A percentile compares a stretch with the other conserved stretches of the same genome.
These are phyloP conservation scores for Drosophila insularis DNA, from an alignment of 1,140 invertebrate species.

Conservation along the genomic window DNA sequence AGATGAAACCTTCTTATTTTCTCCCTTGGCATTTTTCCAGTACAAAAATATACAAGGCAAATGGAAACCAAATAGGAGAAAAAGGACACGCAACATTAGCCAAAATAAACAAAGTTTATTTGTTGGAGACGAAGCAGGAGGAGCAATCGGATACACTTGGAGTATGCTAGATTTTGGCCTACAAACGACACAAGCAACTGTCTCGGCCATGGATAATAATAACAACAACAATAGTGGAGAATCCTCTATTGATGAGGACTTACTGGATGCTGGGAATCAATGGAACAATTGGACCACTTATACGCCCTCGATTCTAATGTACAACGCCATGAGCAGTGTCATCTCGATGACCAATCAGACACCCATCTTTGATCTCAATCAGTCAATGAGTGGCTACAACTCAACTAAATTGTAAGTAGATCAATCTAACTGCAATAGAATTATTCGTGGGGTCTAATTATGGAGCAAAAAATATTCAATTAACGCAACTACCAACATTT, in stretches of 20 bases:
- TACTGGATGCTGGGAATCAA: slow-evolving; percentile 28
- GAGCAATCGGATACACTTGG: neutral
- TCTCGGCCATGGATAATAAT: slow-evolving; percentile 34
- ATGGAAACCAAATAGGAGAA: slow-evolving; percentile 68
- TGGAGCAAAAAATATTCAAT: slow-evolving; percentile 59
- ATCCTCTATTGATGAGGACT: slow-evolving; percentile 40
- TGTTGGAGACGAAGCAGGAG: neutral
- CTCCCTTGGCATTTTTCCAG: slow-evolving; percentile 50
- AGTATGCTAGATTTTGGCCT: neutral
- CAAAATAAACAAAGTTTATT: slow-evolving; percentile 31
- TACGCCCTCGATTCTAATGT: slow-evolving; percentile 50
- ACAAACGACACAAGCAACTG: no score
- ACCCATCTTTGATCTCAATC: slow-evolving; percentile 34
- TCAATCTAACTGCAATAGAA: slow-evolving; percentile 1
- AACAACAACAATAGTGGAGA: slow-evolving; percentile 26
- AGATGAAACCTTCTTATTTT: slow-evolving; percentile 51
- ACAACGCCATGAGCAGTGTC: slow-evolving; percentile 61
- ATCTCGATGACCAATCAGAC: slow-evolving; percentile 58
- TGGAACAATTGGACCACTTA: slow-evolving; percentile 65
- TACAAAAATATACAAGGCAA: slow-evolving; percentile 41
- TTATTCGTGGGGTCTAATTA: slow-evolving; percentile 51
- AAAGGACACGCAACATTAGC: slow-evolving; percentile 66
- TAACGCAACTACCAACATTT: slow-evolving; percentile 42
- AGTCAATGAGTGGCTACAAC: slow-evolving; percentile 45
- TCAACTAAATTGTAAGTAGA: slow-evolving; percentile 59